These are phyloP conservation scores for Solea senegalensis DNA, from an alignment of 2,113 vertebrate species.

Conservation along the genomic window DNA sequence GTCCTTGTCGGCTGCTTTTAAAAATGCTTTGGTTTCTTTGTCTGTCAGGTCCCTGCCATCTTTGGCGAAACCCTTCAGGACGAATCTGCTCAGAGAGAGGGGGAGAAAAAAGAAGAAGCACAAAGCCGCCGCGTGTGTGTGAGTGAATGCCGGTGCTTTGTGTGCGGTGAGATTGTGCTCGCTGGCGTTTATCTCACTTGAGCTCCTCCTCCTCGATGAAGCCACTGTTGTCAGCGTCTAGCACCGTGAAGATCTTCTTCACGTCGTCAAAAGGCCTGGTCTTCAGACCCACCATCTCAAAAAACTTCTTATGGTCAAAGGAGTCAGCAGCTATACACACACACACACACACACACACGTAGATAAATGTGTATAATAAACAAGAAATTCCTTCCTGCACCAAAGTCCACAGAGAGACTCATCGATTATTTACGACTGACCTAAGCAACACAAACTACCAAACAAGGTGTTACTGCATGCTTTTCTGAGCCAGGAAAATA, in stretches of 20 bases:
- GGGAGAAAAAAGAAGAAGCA: background rate
- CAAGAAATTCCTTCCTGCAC: too few relatives aligned
- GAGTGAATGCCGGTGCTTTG: background rate
- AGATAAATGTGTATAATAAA: too few relatives aligned
- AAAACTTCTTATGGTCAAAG: slow-evolving; percentile 87
- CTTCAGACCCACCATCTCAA: slow-evolving; percentile 83
- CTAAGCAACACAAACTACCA: too few relatives aligned
- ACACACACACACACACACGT: slow-evolving; percentile 27
- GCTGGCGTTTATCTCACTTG: slow-evolving; percentile 72
- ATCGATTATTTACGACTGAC: too few relatives aligned
- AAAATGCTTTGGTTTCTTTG: slow-evolving; percentile 90
- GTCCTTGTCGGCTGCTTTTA: slow-evolving; percentile 94
- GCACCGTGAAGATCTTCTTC: slow-evolving; percentile 84
- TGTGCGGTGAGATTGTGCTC: background rate
- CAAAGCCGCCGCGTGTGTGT: background rate
- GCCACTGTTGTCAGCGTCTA: slow-evolving; percentile 87
- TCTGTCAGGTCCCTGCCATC: slow-evolving; percentile 89
- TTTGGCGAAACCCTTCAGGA: slow-evolving; percentile 89
- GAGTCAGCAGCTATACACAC: slow-evolving; percentile 76
- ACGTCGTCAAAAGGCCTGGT: slow-evolving; percentile 80
- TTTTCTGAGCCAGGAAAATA: too few relatives aligned
- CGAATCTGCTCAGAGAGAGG: slow-evolving; percentile 75
- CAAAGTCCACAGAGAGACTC: too few relatives aligned
- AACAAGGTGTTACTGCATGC: too few relatives aligned
- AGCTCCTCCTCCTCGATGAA: slow-evolving; percentile 88